Evolutionary conservation across 2,797 vertebrate species (phyloP).

Genomic region (Bovichtus diacanthus): DNA sequence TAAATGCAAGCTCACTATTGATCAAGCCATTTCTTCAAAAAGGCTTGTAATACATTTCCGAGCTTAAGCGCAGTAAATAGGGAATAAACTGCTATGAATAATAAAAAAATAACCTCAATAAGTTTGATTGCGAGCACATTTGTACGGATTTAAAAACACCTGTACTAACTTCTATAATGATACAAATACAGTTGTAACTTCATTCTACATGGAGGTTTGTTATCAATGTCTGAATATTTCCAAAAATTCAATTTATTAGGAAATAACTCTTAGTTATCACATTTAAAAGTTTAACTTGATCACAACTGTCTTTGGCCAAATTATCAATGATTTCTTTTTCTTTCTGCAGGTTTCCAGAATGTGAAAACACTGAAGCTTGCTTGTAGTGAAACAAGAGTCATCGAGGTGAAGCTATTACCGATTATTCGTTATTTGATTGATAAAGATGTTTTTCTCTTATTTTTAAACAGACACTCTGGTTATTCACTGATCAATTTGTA

Average conservation of each 20-base stretch:
- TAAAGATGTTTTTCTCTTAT: conserved; percentile 5
- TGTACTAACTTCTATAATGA: neutral
- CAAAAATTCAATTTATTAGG: neutral
- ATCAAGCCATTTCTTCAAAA: conserved; percentile 12
- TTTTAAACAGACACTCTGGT: conserved; percentile 31
- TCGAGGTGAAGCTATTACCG: conserved; percentile 5
- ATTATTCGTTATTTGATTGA: conserved; percentile 38
- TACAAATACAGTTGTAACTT: conserved; percentile 3
- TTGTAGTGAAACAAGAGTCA: conserved; percentile 29
- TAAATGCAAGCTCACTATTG: neutral
- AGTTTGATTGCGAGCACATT: neutral
- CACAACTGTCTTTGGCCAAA: neutral
- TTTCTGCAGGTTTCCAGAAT: conserved; percentile 69
- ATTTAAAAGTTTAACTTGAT: neutral
- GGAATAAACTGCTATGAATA: neutral
- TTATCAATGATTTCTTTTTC: conserved; percentile 39
- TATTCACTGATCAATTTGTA: conserved; percentile 36
- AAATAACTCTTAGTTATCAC: neutral
- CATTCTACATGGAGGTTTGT: neutral
- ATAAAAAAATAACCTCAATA: neutral
- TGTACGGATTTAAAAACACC: neutral
- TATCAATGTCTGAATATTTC: neutral
- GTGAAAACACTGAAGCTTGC: conserved; percentile 61
- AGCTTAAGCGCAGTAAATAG: neutral
- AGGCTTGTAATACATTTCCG: neutral